A percentile compares a stretch with the other conserved stretches of the same genome.
Evolutionary conservation across 2,797 vertebrate species (phyloP).

Genomic region (Tragelaphus oryx): DNA sequence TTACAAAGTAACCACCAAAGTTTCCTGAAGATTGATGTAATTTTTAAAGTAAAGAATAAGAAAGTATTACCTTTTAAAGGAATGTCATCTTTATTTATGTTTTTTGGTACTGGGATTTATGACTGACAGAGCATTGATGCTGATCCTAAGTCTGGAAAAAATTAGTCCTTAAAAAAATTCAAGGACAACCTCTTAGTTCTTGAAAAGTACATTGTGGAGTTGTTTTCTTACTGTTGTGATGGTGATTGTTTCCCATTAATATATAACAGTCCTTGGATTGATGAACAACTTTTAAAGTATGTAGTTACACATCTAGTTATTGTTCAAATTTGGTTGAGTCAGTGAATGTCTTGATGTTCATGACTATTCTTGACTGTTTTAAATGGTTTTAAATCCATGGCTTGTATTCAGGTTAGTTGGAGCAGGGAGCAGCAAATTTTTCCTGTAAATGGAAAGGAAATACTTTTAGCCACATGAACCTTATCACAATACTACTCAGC

Average conservation of each 20-base stretch:
- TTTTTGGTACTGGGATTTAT: background rate
- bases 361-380: background rate
- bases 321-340: background rate
- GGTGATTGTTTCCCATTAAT: background rate
- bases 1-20: background rate
- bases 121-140: background rate
- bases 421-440: background rate
- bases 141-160: background rate
- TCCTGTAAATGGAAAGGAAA: constrained; percentile 7
- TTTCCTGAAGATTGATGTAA: background rate
- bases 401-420: background rate
- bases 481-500: background rate
- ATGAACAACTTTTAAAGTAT: background rate
- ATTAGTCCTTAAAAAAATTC: background rate
- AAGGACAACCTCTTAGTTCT: background rate
- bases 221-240: background rate
- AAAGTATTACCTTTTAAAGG: background rate
- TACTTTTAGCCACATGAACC: background rate
- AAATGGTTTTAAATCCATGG: background rate
- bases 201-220: background rate
- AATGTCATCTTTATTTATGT: background rate
- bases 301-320: background rate
- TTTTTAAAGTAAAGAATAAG: background rate
- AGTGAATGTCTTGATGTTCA: background rate
- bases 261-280: background rate